Evolutionary conservation across 2,113 vertebrate species (phyloP).

Genomic region (Sander vitreus): DNA sequence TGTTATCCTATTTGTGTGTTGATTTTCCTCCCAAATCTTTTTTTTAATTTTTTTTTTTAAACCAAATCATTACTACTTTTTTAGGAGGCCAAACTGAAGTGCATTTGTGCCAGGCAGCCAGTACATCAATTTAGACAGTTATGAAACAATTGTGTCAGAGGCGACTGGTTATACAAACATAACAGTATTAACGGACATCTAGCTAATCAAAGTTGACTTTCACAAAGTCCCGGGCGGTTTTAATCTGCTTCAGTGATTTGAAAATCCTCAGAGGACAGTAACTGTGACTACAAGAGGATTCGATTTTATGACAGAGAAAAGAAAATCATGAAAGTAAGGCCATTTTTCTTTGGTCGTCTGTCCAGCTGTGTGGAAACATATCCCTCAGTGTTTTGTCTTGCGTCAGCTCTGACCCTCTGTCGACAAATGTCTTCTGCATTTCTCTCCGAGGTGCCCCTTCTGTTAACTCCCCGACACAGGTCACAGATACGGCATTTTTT

Average conservation of each 20-base stretch:
- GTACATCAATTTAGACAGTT: neutral
- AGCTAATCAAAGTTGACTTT: constrained; percentile 17
- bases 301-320: neutral
- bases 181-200: neutral
- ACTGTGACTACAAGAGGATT: neutral
- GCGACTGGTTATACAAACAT: neutral
- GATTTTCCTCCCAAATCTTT: neutral
- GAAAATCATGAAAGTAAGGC: neutral
- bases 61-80: neutral
- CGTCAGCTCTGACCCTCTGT: neutral
- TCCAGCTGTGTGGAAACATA: constrained; percentile 4
- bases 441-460: neutral
- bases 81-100: neutral
- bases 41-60: neutral
- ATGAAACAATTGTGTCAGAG: constrained; percentile 2
- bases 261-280: neutral
- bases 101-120: neutral
- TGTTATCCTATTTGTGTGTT: neutral
- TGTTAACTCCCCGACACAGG: neutral
- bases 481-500: neutral
- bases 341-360: constrained; percentile 31
- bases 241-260: constrained; percentile 24
- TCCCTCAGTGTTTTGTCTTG: neutral
- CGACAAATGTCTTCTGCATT: neutral
- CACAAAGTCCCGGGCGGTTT: neutral